Evolutionary conservation across 1,140 invertebrate genomes (phyloP), one percentile per base, ranked within the genome.

Genomic region (Sycobia sp.): DNA sequence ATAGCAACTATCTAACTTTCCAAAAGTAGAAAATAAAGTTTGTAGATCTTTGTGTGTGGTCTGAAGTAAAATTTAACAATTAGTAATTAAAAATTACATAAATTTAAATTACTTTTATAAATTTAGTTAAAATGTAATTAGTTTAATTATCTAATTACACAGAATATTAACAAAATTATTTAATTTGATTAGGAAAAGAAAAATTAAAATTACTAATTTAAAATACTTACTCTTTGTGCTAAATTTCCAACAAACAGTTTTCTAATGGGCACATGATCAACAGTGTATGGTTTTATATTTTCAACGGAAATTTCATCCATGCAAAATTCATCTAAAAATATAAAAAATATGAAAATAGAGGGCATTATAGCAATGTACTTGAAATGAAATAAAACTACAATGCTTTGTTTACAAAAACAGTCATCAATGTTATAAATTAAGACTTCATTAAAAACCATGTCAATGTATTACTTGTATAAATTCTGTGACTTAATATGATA

Each of bases 161-260:
- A 39, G 18, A 16, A 16, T 39, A 16, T 16, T 16, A 16, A 39
- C 29, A 20, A 47, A 56, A 46, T 51, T 20, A 36, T n/a, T 38
- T 54, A 25, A 29, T 18, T 27, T 2, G n/a, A n/a, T n/a, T n/a
- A n/a, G n/a, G n/a, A n/a, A n/a, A n/a, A n/a, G n/a, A n/a, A n/a
- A n/a, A n/a, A n/a, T n/a, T n/a, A n/a, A n/a, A n/a, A n/a, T n/a
- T n/a, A 32, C 0, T 51, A 67, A 43, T 25, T 38, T 25, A 39
- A 43, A 23, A 20, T 69, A 72, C 77, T 74, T 53, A 80, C 78
- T 57, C 78, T 74, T 65, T 76, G 69, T 38, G 79, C 76, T 59
- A 81, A 67, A 68, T 81, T 81, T 1, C 73, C 71, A 59, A 81
- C 56, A 60, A 80, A 81, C 44, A 81, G 69, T 71, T 80, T 81